A percentile compares a stretch with the other conserved stretches of the same genome.
These are phyloP conservation scores for Palythoa caribaeorum DNA, from an alignment of 92 coral and sea anemone genomes.

Conservation along the genomic window DNA sequence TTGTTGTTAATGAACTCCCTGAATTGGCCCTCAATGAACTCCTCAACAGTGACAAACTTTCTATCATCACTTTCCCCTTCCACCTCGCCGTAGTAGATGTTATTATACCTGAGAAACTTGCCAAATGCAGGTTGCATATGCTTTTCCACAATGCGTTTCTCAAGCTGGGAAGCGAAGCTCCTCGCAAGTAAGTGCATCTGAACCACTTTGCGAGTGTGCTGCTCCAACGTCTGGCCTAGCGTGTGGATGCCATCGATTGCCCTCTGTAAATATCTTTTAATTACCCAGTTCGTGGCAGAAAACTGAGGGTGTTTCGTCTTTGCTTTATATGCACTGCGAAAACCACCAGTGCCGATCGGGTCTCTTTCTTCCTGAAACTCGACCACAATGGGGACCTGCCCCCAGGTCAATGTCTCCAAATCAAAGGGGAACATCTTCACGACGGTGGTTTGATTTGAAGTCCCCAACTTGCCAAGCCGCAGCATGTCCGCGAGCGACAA, in stretches of 20 bases:
- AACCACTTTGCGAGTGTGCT: constrained; percentile 67
- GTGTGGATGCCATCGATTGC: constrained; percentile 47
- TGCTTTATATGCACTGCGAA: constrained; percentile 64
- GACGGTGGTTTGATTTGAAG: constrained; percentile 52
- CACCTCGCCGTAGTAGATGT: constrained; percentile 62
- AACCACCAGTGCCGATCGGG: constrained; percentile 52
- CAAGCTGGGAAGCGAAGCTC: constrained; percentile 62
- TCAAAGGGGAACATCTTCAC: constrained; percentile 44
- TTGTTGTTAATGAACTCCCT: constrained; percentile 75
- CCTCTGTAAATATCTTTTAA: constrained; percentile 61
- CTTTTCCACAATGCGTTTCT: neutral
- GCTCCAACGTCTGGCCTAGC: constrained; percentile 47
- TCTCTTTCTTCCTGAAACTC: constrained; percentile 54
- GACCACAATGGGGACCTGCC: constrained; percentile 41
- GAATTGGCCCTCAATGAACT: constrained; percentile 70
- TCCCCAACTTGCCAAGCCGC: constrained; percentile 57
- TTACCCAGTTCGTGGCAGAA: constrained; percentile 58
- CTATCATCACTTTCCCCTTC: constrained; percentile 42
- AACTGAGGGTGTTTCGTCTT: constrained; percentile 52
- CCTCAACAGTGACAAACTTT: constrained; percentile 72
- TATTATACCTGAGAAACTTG: constrained; percentile 47
- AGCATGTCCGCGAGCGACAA: constrained; percentile 67
- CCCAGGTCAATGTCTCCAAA: constrained; percentile 57
- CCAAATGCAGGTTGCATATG: constrained; percentile 45
- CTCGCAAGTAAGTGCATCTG: constrained; percentile 76